These are phyloP conservation scores for Atherinomorus stipes DNA, from an alignment of 2,113 vertebrate genomes.

Conservation along the genomic window DNA sequence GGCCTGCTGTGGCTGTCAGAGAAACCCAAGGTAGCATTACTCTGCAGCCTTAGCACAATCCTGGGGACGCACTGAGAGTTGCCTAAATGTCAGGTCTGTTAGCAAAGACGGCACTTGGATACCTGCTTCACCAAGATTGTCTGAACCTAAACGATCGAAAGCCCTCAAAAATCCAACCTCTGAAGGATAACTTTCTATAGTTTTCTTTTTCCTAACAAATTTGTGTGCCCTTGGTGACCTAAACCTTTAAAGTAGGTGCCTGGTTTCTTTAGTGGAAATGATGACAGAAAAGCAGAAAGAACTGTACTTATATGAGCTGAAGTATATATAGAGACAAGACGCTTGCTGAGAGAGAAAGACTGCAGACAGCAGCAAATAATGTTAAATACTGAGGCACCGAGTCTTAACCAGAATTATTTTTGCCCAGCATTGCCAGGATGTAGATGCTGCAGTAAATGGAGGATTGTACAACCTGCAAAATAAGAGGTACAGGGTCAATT, in stretches of 20 bases:
- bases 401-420: not conserved
- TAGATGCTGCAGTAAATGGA: not conserved
- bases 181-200: not conserved
- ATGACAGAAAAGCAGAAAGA: not conserved
- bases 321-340: not conserved
- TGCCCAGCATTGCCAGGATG: not conserved
- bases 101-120: constrained; percentile 32
- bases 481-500: not conserved
- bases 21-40: constrained; percentile 23
- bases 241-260: not conserved
- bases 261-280: not conserved
- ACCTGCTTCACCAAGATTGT: constrained; percentile 28
- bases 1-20: constrained; percentile 25
- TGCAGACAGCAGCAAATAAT: not conserved
- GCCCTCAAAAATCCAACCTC: not conserved
- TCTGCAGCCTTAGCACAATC: constrained; percentile 26
- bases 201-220: not conserved
- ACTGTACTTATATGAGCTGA: not conserved
- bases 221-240: not conserved
- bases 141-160: not conserved
- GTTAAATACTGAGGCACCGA: not conserved
- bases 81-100: constrained; percentile 53
- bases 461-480: not conserved
- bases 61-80: constrained; percentile 15
- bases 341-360: not conserved